Percentiles rank a stretch among this genome's conserved stretches.
phyloP scores from a whole-genome alignment of 2,797 vertebrate genomes.

The Pseudotriccus pelzelni region DNA sequence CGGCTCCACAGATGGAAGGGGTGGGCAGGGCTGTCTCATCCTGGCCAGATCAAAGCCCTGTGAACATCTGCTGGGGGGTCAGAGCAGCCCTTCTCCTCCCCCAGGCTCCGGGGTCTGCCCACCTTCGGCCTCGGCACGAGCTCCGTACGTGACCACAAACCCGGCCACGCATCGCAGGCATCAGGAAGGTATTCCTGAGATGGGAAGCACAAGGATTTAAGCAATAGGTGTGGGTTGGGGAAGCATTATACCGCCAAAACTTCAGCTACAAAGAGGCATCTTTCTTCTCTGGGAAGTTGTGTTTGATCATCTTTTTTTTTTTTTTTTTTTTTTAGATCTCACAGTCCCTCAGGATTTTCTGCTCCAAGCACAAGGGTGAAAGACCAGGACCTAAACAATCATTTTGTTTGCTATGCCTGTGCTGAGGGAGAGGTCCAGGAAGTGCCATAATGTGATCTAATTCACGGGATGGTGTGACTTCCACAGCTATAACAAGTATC shows the following conservation, averaged over 20 bases:
- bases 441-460: neutral
- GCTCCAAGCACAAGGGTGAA: neutral
- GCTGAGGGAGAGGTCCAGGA: neutral
- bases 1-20: neutral
- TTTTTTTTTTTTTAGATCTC: neutral
- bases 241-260: neutral
- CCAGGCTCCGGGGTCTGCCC: neutral
- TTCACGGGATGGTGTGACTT: neutral
- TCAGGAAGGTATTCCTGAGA: neutral
- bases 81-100: neutral
- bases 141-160: neutral
- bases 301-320: neutral
- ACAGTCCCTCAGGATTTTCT: neutral
- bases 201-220: neutral
- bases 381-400: neutral
- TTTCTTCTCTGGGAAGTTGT: neutral
- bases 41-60: conserved; percentile 16
- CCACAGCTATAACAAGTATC: neutral
- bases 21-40: neutral
- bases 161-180: neutral
- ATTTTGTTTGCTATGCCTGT: neutral
- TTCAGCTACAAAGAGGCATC: neutral
- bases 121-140: neutral
- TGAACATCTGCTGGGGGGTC: neutral
- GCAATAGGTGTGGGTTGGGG: neutral